Evolutionary conservation across 1,140 invertebrate species (phyloP).

Genomic region (Drosophila suzukii): DNA sequence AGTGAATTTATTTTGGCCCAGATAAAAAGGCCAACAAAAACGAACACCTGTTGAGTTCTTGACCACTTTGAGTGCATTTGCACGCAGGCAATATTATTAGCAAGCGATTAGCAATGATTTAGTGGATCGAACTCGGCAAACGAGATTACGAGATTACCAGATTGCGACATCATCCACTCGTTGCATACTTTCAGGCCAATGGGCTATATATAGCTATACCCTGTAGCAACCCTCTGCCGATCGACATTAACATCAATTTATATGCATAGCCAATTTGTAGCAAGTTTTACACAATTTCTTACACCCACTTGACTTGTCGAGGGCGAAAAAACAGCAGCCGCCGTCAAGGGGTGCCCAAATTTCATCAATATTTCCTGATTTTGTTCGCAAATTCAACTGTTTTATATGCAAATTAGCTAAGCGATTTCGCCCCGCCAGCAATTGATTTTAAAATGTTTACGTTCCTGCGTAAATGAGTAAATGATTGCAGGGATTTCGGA

Average conservation of each 20-base stretch:
- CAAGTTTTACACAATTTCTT: slow-evolving; percentile 84
- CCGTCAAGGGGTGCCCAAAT: slow-evolving; percentile 67
- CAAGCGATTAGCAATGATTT: slow-evolving; percentile 58
- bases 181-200: slow-evolving; percentile 61
- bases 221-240: slow-evolving; percentile 7
- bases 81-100: slow-evolving; percentile 40
- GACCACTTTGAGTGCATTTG: slow-evolving; percentile 6
- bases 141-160: slow-evolving; percentile 9
- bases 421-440: slow-evolving; percentile 63
- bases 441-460: slow-evolving; percentile 64
- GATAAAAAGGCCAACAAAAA: slow-evolving; percentile 6
- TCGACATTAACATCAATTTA: slow-evolving; percentile 84
- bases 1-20: slow-evolving; percentile 9
- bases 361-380: slow-evolving; percentile 83
- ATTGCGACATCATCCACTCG: neutral
- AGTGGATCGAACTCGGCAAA: neutral
- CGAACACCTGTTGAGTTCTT: slow-evolving; percentile 53
- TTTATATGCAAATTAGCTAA: slow-evolving; percentile 84
- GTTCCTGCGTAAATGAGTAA: slow-evolving; percentile 62
- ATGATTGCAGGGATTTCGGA: slow-evolving; percentile 49
- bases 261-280: slow-evolving; percentile 84
- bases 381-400: slow-evolving; percentile 78
- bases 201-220: neutral
- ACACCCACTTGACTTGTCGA: slow-evolving; percentile 80
- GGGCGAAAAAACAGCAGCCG: slow-evolving; percentile 36